Evolutionary conservation across 2,888 invertebrate species (phyloP).

Genomic region (Norana najaformis): DNA sequence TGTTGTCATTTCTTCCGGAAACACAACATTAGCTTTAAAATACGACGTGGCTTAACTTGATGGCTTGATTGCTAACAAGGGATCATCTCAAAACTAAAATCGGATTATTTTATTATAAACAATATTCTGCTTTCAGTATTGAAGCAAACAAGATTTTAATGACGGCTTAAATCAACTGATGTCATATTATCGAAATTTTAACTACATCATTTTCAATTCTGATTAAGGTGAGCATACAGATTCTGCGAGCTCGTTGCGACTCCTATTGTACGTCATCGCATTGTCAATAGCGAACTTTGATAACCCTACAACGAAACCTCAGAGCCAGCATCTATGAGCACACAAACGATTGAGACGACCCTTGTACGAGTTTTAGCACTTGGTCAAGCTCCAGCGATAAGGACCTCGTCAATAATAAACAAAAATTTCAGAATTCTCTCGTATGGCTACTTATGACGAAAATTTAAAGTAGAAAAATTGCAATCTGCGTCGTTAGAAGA

Average conservation of each 20-base stretch:
- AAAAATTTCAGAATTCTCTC: neutral
- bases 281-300: too few species aligned
- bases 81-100: neutral
- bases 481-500: neutral
- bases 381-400: neutral
- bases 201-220: too few species aligned
- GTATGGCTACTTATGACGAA: neutral
- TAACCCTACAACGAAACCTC: too few species aligned
- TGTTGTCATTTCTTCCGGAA: too few species aligned
- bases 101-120: too few species aligned
- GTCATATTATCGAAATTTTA: too few species aligned
- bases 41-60: neutral
- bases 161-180: too few species aligned
- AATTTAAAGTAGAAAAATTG: neutral
- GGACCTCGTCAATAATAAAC: constrained; percentile 1
- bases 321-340: neutral
- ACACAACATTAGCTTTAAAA: neutral
- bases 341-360: neutral
- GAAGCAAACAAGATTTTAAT: neutral
- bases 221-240: too few species aligned
- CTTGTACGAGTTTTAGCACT: neutral
- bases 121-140: neutral
- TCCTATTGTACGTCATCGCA: too few species aligned
- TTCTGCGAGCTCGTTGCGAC: too few species aligned
- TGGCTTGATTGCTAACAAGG: neutral